Evolutionary conservation across 92 coral and sea anemone species (phyloP), one percentile per base, ranked within the genome.

Genomic region (Epizoanthus illoricatus): DNA sequence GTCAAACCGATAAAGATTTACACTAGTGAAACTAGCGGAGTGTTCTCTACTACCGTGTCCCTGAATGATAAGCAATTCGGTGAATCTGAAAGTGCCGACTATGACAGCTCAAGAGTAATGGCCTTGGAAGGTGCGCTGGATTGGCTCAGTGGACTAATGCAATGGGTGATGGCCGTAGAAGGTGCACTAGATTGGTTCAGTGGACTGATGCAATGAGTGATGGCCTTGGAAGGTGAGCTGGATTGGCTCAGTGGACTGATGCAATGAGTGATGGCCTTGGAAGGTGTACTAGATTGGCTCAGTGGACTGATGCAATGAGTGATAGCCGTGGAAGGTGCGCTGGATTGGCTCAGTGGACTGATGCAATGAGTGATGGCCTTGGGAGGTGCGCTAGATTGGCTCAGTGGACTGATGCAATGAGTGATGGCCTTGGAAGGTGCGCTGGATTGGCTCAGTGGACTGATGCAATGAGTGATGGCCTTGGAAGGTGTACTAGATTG

Each of bases 171-270:
- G n/a, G n/a, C n/a, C n/a, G n/a, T n/a, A n/a, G n/a, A n/a, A n/a
- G n/a, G 69, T 36, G 69, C 81, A 13, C 19, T 40, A 6, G 57
- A 60, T 36, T 60, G 69, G 81, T 55, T 75, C 11, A 58, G 7
- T 18, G 81, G 81, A 21, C 81, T 59, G 55, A n/a, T n/a, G n/a
- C n/a, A n/a, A n/a, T n/a, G 61, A 16, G n/a, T 59, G 21, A 33
- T 58, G 28, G 69, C 81, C 12, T 40, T 75, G 81, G 4, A 59
- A 17, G 15, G 57, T 39, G 69, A 69, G 5, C 19, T 40, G 4
- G 57, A 60, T 39, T 60, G 69, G 81, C 69, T n/a, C n/a, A n/a
- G n/a, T n/a, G n/a, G n/a, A n/a, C n/a, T n/a, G n/a, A n/a, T n/a
- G n/a, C n/a, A n/a, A n/a, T n/a, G 61, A 16, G n/a, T 59, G 21